Conservation (phyloP, 2,888 invertebrate species). For the Andrena marginata region DNA sequence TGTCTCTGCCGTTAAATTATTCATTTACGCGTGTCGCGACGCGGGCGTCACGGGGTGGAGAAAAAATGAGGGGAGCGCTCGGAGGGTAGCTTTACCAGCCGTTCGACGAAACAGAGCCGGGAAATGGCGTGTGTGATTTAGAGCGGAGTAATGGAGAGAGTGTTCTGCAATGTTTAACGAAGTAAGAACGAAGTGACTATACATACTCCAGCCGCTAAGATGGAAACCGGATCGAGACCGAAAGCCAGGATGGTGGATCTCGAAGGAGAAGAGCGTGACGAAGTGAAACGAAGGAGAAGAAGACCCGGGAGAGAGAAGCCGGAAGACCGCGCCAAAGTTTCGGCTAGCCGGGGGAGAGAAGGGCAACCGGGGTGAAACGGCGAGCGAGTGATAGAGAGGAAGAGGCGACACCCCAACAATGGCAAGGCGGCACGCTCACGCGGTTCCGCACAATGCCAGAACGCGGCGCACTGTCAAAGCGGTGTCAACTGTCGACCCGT, state of each 20-base stretch:
- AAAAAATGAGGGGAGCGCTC: slow-evolving; percentile 14
- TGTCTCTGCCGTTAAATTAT: slow-evolving; percentile 71
- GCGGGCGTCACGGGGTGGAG: slow-evolving; percentile 8
- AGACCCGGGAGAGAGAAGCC: neutral
- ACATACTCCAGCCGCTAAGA: neutral
- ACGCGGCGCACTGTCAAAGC: slow-evolving; percentile 81
- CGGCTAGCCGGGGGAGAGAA: neutral
- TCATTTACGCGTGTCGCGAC: slow-evolving; percentile 68
- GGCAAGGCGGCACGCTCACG: slow-evolving; percentile 80
- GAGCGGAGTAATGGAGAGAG: neutral
- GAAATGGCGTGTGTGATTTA: slow-evolving; percentile 24
- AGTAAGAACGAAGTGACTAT: neutral
- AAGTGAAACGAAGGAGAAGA: neutral
- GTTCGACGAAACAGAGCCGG: neutral
- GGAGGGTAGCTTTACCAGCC: neutral
- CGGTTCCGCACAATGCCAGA: slow-evolving; percentile 81
- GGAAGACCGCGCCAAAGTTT: neutral
- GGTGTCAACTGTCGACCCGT: slow-evolving; percentile 80
- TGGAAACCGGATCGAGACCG: neutral
- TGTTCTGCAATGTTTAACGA: neutral
- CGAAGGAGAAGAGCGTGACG: neutral
- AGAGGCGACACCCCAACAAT: slow-evolving; percentile 73
- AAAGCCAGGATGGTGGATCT: too few relatives aligned
- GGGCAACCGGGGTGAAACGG: slow-evolving; percentile 6
- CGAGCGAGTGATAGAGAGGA: slow-evolving; percentile 35